Evolutionary conservation across 2,888 invertebrate species (phyloP).

Genomic region (Cyrtodaria siliqua): DNA sequence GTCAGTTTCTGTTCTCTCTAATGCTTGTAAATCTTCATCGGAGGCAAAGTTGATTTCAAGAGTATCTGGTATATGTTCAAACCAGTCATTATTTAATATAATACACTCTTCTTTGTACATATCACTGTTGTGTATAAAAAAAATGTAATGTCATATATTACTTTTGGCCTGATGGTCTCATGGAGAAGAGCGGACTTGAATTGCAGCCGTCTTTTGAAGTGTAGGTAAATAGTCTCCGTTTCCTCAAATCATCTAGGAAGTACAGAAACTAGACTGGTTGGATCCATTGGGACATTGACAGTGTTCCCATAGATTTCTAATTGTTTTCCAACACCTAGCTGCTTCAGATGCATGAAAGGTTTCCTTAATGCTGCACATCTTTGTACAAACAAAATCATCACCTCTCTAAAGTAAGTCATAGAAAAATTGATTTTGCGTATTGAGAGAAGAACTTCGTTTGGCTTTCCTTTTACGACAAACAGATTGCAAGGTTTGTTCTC

Average conservation of each 20-base stretch:
- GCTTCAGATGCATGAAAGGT: slow-evolving; percentile 51
- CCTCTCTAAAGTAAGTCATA: slow-evolving; percentile 27
- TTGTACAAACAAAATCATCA: slow-evolving; percentile 42
- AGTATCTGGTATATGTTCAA: slow-evolving; percentile 6
- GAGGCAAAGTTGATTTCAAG: slow-evolving; percentile 9
- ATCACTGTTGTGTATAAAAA: slow-evolving; percentile 45
- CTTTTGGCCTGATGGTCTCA: slow-evolving; percentile 49
- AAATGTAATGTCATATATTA: slow-evolving; percentile 39
- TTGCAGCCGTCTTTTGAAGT: slow-evolving; percentile 26
- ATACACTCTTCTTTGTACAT: slow-evolving; percentile 44
- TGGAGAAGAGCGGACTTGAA: slow-evolving; percentile 24
- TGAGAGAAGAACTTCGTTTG: slow-evolving; percentile 3
- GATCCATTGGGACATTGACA: slow-evolving; percentile 57
- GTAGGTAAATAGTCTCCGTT: slow-evolving; percentile 38
- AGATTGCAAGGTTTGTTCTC: too few relatives aligned
- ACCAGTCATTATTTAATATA: slow-evolving; percentile 28
- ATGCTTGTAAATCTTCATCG: background rate
- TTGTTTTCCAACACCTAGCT: slow-evolving; percentile 45
- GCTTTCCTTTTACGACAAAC: background rate
- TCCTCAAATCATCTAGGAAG: slow-evolving; percentile 38
- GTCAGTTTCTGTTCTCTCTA: background rate
- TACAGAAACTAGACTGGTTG: slow-evolving; percentile 32
- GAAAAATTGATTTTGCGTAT: slow-evolving; percentile 1
- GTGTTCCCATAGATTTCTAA: slow-evolving; percentile 46
- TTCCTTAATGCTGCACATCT: slow-evolving; percentile 34